Conservation (phyloP, 1,140 invertebrate genomes). For the Drosophila nikananu region DNA sequence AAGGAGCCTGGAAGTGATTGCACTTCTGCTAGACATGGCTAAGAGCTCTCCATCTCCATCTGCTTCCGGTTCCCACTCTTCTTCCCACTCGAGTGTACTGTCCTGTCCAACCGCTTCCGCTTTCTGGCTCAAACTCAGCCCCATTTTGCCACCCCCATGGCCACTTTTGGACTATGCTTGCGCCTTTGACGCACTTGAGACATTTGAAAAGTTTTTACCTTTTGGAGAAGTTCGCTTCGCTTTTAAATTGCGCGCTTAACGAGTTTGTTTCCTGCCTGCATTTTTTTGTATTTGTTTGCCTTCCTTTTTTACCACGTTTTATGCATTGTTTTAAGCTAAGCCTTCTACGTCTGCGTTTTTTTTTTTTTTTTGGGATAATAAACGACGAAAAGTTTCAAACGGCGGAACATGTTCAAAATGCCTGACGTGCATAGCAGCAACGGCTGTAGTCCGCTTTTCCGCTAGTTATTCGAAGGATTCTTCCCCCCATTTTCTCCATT, state of each 20-base stretch:
- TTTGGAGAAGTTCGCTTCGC: constrained; percentile 44
- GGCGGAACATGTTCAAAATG: constrained; percentile 70
- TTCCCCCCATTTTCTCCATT: constrained; percentile 4
- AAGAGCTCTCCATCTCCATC: constrained; percentile 28
- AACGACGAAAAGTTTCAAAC: constrained; percentile 65
- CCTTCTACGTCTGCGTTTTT: constrained; percentile 1
- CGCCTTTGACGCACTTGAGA: constrained; percentile 45
- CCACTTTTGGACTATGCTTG: not conserved
- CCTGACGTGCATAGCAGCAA: constrained; percentile 50
- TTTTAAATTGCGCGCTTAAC: constrained; percentile 51
- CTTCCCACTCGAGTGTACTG: constrained; percentile 8
- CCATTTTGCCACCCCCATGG: not conserved
- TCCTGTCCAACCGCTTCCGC: not conserved
- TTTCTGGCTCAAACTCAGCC: not conserved
- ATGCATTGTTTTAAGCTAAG: constrained; percentile 13
- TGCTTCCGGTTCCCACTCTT: constrained; percentile 2
- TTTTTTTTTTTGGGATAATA: constrained; percentile 54
- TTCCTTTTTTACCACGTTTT: too few species aligned
- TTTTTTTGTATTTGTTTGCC: not conserved
- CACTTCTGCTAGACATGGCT: constrained; percentile 20
- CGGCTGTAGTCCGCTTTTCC: constrained; percentile 12
- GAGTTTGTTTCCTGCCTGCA: constrained; percentile 38
- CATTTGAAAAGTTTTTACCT: constrained; percentile 49
- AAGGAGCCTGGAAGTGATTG: constrained; percentile 35
- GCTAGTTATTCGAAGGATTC: constrained; percentile 10